These are phyloP conservation scores for Tinamus major DNA, from an alignment of 2,797 vertebrate species.

Conservation along the genomic window DNA sequence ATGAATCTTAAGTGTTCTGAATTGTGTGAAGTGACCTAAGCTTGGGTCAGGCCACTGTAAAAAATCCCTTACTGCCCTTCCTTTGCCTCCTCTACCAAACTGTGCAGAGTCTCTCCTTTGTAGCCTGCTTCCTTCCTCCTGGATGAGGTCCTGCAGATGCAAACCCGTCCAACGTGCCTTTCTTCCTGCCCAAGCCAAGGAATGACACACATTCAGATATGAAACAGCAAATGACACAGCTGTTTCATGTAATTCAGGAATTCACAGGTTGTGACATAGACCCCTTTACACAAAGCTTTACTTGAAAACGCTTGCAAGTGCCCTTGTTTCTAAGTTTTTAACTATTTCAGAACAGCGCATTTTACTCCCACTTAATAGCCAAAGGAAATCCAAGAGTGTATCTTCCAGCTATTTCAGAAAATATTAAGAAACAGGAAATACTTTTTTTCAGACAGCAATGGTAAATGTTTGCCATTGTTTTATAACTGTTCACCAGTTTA, in stretches of 20 bases:
- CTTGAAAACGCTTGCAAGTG: neutral
- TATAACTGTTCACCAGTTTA: neutral
- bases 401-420: constrained; percentile 23
- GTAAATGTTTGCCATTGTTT: constrained; percentile 10
- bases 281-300: neutral
- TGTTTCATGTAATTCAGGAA: neutral
- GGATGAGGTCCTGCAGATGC: neutral
- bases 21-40: neutral
- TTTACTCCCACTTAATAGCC: neutral
- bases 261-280: neutral
- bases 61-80: neutral
- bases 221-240: neutral
- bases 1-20: neutral
- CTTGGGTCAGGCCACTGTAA: neutral
- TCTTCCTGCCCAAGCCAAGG: neutral
- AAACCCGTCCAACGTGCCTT: rapidly evolving
- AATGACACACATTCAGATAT: neutral
- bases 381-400: neutral
- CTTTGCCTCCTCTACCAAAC: neutral
- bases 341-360: neutral
- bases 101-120: neutral
- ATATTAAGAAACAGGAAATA: neutral
- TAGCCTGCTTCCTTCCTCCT: constrained; percentile 1
- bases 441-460: neutral
- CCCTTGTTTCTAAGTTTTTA: neutral